A percentile compares a stretch with the other conserved stretches of the same genome.
Evolutionary conservation across 2,797 vertebrate genomes (phyloP).

Genomic region (Clarias pachynema): DNA sequence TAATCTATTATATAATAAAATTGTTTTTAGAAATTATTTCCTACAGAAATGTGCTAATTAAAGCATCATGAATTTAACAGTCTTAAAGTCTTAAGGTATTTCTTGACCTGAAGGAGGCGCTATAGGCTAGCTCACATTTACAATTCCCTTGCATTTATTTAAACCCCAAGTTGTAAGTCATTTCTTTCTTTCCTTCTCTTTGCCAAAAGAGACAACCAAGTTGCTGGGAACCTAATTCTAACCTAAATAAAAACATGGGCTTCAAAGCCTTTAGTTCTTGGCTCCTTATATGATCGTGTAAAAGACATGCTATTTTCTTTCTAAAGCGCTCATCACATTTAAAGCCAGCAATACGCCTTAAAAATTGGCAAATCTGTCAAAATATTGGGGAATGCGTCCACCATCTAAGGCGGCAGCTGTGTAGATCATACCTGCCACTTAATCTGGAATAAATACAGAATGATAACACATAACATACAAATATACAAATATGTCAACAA

Average conservation of each 20-base stretch:
- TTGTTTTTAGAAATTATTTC: background rate
- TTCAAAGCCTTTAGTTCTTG: conserved; percentile 33
- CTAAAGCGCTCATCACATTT: conserved; percentile 47
- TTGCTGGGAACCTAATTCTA: conserved; percentile 18
- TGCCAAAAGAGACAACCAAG: conserved; percentile 40
- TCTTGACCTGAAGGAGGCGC: conserved; percentile 17
- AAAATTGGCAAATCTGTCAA: conserved; percentile 21
- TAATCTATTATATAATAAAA: background rate
- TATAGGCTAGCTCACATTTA: background rate
- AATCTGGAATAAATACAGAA: conserved; percentile 28
- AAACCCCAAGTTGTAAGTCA: background rate
- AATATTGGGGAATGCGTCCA: conserved; percentile 28
- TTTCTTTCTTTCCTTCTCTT: conserved; percentile 3
- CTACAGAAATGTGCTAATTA: conserved; percentile 57
- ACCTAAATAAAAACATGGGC: conserved; percentile 7
- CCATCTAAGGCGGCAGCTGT: background rate
- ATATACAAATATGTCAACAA: conserved; percentile 34
- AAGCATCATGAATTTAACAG: conserved; percentile 79
- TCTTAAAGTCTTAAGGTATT: conserved; percentile 77
- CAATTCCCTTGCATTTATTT: too few species aligned
- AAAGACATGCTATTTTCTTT: conserved; percentile 47
- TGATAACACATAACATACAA: conserved; percentile 42
- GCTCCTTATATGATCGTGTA: conserved; percentile 43
- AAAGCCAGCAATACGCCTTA: conserved; percentile 50
- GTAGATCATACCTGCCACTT: background rate